Evolutionary conservation across 1,140 invertebrate species (phyloP), one percentile per base, ranked within the genome.

Genomic region (Heliconius melpomene): DNA sequence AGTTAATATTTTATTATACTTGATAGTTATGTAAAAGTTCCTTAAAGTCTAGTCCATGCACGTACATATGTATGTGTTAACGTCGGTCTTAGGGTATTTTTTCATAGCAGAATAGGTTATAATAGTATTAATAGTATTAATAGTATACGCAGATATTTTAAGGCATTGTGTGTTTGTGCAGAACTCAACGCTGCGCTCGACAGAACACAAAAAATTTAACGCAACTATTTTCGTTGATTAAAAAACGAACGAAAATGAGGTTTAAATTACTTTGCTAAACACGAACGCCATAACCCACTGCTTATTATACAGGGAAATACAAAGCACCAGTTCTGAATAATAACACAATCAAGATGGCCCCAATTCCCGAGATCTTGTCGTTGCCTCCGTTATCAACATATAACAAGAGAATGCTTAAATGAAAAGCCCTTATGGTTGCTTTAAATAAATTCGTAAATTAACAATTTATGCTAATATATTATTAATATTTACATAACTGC

Each of bases 271-370:
- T 78, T 36, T 54, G 66, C 78, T 18, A 36, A 57, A 79, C 78
- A 72, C 74, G 73, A 70, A 23, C 50, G 66, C 26, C 46, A 74
- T 74, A 57, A 71, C 23, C 46, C 79, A 54, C 29, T 7, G 66
- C 75, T 79, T 75, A 75, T 79, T 72, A 74, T 76, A 79, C 78
- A 50, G 78, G 73, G 66, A 79, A 79, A 66, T 38, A 32, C 74
- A 76, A 36, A 60, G 74, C 29, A 72, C 78, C 74, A 75, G 78
- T 46, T 75, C 74, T 75, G 78, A 74, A 79, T 75, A 79, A 26
- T 40, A 54, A 76, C 50, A 60, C 29, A 60, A 76, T 76, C 36
- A 38, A 40, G 74, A 76, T 76, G 36, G 57, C 40, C 73, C 73
- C 74, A 74, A 73, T 46, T 60, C 60, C 13, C 40, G 74, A 79